These are phyloP conservation scores for Lycopodina hypogea DNA, from an alignment of 37 sponge, comb jelly and placozoan genomes.

Conservation along the genomic window DNA sequence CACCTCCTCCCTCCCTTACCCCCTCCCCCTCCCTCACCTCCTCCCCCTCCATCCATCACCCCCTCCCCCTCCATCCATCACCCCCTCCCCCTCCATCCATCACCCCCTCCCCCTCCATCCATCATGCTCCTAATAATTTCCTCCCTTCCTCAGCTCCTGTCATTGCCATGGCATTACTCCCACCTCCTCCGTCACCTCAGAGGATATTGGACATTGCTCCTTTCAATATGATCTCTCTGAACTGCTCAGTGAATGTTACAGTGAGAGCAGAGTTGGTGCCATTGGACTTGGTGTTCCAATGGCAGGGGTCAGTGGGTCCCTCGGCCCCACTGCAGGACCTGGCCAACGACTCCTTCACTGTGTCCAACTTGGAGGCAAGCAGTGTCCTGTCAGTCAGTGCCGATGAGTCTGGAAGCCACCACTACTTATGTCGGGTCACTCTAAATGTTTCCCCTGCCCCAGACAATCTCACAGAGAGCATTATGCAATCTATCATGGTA, in stretches of 20 bases:
- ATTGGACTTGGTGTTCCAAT: background rate
- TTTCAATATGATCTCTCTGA: slow-evolving; percentile 10
- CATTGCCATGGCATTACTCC: too few relatives aligned
- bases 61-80: too few relatives aligned
- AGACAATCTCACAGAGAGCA: background rate
- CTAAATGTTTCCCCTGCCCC: slow-evolving; percentile 4
- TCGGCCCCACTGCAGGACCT: background rate
- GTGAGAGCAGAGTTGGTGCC: background rate
- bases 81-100: background rate
- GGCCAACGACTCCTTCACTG: background rate
- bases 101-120: background rate
- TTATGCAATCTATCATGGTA: background rate
- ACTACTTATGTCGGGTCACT: background rate
- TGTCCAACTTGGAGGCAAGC: too few relatives aligned
- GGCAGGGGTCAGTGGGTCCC: background rate
- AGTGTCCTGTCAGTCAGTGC: background rate
- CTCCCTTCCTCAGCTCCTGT: background rate
- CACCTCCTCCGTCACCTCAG: background rate
- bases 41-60: background rate
- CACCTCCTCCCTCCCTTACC: background rate
- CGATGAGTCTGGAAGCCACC: background rate
- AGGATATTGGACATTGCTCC: slow-evolving; percentile 15
- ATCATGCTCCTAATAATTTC: background rate
- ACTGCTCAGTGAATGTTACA: background rate
- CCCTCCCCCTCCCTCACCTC: background rate